Evolutionary conservation across 2,797 vertebrate genomes (phyloP).

Genomic region (Vireo griseus): DNA sequence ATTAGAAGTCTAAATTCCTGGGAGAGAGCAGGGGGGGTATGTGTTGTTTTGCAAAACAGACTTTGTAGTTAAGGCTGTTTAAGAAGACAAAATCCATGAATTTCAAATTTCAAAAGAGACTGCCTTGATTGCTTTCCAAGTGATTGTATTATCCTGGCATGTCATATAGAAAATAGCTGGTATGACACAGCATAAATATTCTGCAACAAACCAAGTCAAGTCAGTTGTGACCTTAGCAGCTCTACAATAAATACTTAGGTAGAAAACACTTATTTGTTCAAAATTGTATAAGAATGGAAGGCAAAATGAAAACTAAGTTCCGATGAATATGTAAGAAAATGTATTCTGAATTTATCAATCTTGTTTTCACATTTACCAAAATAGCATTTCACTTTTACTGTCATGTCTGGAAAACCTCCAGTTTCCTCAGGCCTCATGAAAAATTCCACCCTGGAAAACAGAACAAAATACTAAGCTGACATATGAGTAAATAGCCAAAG

Average conservation of each 20-base stretch:
- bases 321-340: not conserved
- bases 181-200: not conserved
- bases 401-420: conserved; percentile 7
- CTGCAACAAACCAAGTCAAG: not conserved
- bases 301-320: not conserved
- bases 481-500: conserved; percentile 32
- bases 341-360: not conserved
- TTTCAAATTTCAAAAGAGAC: not conserved
- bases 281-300: not conserved
- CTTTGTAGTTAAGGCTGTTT: not conserved
- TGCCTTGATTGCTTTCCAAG: conserved; percentile 1
- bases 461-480: conserved; percentile 23
- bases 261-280: not conserved
- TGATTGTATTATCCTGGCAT: not conserved
- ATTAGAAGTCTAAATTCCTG: not conserved
- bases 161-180: not conserved
- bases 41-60: not conserved
- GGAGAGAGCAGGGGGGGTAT: not conserved
- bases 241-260: not conserved
- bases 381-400: not conserved
- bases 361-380: conserved; percentile 4
- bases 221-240: not conserved
- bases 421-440: conserved; percentile 3
- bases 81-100: not conserved
- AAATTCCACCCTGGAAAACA: not conserved